A percentile compares a stretch with the other conserved stretches of the same genome.
Evolutionary conservation across 2,888 invertebrate species (phyloP).

Genomic region (Pristionchus fissidentatus): DNA sequence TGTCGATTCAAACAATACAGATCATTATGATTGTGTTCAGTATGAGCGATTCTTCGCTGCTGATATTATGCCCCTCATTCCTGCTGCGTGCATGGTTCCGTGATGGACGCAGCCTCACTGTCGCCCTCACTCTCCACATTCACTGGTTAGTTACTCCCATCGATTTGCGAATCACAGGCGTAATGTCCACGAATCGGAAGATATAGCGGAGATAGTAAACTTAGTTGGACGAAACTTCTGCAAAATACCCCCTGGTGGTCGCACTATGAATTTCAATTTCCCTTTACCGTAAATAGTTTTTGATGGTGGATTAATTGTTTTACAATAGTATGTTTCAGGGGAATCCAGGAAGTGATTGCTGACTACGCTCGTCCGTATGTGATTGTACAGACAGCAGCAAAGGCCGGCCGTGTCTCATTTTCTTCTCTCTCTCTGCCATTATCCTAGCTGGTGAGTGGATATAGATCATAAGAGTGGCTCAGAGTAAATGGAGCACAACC

Average conservation of each 20-base stretch:
- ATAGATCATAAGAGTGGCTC: not conserved
- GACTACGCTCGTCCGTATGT: constrained; percentile 75
- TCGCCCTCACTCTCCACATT: constrained; percentile 77
- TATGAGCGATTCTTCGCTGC: constrained; percentile 76
- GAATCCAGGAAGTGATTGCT: constrained; percentile 72
- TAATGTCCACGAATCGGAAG: not conserved
- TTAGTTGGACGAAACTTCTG: too few species aligned
- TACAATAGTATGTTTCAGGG: constrained; percentile 64
- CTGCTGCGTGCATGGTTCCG: constrained; percentile 76
- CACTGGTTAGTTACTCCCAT: constrained; percentile 76
- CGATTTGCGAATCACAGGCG: not conserved
- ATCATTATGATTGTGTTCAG: constrained; percentile 54
- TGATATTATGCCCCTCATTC: constrained; percentile 77
- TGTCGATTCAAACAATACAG: not conserved
- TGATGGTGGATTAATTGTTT: not conserved
- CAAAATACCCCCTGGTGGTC: too few species aligned
- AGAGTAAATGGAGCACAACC: too few species aligned
- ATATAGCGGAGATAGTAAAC: too few species aligned
- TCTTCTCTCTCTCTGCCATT: constrained; percentile 69
- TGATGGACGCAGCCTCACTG: constrained; percentile 77
- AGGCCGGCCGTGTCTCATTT: constrained; percentile 59
- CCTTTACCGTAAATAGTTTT: too few species aligned
- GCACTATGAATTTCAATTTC: too few species aligned
- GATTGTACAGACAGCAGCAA: constrained; percentile 71
- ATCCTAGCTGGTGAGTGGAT: constrained; percentile 65